Evolutionary conservation across 2,888 invertebrate genomes (phyloP).

Genomic region (Lamellibrachia columna): DNA sequence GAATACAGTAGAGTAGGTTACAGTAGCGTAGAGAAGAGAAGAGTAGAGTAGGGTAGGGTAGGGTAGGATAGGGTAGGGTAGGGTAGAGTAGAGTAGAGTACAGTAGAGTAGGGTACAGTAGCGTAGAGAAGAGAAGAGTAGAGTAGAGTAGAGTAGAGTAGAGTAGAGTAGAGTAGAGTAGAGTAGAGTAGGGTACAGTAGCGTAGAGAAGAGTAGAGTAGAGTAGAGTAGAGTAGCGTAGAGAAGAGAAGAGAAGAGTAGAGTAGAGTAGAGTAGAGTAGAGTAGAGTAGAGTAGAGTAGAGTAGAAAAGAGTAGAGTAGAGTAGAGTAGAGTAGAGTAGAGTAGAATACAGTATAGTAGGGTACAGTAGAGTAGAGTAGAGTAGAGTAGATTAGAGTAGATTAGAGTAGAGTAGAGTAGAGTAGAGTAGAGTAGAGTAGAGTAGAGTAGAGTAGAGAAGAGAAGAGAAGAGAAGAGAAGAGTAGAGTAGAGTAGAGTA

Average conservation of each 20-base stretch:
- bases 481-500: conserved; percentile 18
- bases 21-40: too few relatives aligned
- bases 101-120: neutral
- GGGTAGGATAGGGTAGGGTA: neutral
- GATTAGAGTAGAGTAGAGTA: too few relatives aligned
- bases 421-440: conserved; percentile 18
- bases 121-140: too few relatives aligned
- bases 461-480: conserved; percentile 13
- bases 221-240: too few relatives aligned
- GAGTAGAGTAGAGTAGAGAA: conserved; percentile 13
- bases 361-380: conserved; percentile 8
- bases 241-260: conserved; percentile 18
- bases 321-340: neutral
- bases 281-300: conserved; percentile 17
- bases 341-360: too few relatives aligned
- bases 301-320: conserved; percentile 9
- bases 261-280: conserved; percentile 19
- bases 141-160: conserved; percentile 18
- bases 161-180: conserved; percentile 19
- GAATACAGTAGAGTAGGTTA: too few relatives aligned
- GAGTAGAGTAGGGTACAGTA: neutral
- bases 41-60: neutral
- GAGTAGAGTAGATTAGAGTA: too few relatives aligned
- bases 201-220: too few relatives aligned
- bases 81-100: neutral